A percentile compares a stretch with the other conserved stretches of the same genome.
These are phyloP conservation scores for Mactromeris polynyma DNA, from an alignment of 2,888 invertebrate genomes.

Conservation along the genomic window DNA sequence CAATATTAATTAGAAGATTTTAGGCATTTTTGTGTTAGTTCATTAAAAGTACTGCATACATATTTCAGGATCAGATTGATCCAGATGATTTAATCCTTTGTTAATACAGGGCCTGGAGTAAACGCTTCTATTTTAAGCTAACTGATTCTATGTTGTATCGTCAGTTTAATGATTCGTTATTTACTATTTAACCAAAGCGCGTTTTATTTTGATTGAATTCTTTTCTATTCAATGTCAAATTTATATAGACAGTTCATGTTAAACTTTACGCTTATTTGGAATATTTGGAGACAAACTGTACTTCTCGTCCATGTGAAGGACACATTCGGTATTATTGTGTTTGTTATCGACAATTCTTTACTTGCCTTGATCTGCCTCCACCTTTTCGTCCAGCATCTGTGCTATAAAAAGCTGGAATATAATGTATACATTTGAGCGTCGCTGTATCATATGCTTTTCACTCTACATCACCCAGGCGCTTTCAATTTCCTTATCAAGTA, in stretches of 20 bases:
- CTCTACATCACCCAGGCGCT: too few relatives aligned
- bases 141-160: too few relatives aligned
- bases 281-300: not conserved
- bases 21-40: too few relatives aligned
- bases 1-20: too few relatives aligned
- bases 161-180: too few relatives aligned
- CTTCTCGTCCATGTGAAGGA: not conserved
- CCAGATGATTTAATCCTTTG: too few relatives aligned
- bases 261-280: not conserved
- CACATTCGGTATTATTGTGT: not conserved
- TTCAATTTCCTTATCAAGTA: not conserved
- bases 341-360: not conserved
- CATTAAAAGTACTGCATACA: too few relatives aligned
- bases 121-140: too few relatives aligned
- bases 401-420: not conserved
- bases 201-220: not conserved
- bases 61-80: too few relatives aligned
- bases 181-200: not conserved
- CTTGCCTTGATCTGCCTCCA: not conserved
- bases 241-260: not conserved
- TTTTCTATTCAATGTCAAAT: not conserved
- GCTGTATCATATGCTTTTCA: too few relatives aligned
- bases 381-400: not conserved
- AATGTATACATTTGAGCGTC: not conserved
- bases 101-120: not conserved